A percentile compares a stretch with the other conserved stretches of the same genome.
These are phyloP conservation scores for Pristionchus maxplancki DNA, from an alignment of 2,888 invertebrate species.

Conservation along the genomic window DNA sequence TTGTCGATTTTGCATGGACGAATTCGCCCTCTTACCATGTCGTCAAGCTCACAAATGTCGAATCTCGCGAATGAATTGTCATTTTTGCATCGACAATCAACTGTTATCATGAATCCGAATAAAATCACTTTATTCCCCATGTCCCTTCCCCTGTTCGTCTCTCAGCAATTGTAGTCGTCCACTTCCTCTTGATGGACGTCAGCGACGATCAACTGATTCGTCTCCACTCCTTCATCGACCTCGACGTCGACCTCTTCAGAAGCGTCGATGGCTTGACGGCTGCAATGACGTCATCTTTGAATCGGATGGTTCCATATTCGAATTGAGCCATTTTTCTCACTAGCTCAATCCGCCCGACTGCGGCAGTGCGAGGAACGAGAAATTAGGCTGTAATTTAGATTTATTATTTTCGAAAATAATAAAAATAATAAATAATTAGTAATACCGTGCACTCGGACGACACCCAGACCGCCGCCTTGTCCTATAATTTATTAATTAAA, in stretches of 20 bases:
- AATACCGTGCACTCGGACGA: conserved; percentile 25
- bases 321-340: background rate
- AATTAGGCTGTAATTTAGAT: too few species aligned
- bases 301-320: too few species aligned
- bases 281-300: background rate
- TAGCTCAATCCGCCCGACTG: background rate
- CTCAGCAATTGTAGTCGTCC: background rate
- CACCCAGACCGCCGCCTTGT: conserved; percentile 34
- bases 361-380: background rate
- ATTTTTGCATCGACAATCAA: too few species aligned
- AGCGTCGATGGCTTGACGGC: background rate
- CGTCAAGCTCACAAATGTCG: too few species aligned
- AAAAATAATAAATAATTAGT: background rate
- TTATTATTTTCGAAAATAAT: background rate
- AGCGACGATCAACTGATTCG: background rate
- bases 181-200: background rate
- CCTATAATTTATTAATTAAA: background rate
- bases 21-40: too few species aligned
- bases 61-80: too few species aligned
- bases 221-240: background rate
- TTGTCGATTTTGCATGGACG: too few species aligned
- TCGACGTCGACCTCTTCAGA: background rate
- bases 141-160: background rate
- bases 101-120: too few species aligned
- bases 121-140: background rate